Evolutionary conservation across 2,888 invertebrate species (phyloP).

Genomic region (Hyposoter dolosus): DNA sequence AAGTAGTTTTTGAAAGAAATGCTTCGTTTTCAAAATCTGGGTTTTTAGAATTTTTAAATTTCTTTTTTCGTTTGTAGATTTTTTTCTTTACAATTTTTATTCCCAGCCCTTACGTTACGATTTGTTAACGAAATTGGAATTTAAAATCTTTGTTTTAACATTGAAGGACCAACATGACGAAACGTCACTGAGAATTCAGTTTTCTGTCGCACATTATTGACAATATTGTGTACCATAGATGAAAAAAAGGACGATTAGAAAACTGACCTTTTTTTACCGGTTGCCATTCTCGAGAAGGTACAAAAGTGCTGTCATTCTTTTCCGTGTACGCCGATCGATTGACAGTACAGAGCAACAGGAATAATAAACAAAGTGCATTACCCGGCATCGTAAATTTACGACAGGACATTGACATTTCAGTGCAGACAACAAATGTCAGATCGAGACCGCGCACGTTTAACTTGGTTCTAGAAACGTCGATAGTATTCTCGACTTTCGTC

Average conservation of each 20-base stretch:
- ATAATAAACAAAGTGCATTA: conserved; percentile 36
- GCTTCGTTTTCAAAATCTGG: too few relatives aligned
- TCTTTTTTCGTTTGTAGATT: neutral
- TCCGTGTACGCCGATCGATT: conserved; percentile 62
- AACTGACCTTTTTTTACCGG: conserved; percentile 87
- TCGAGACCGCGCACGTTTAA: neutral
- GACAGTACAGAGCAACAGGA: conserved; percentile 46
- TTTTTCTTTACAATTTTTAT: neutral
- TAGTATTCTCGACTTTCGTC: neutral
- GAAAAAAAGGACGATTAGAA: conserved; percentile 50
- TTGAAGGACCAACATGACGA: neutral
- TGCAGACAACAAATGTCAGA: neutral
- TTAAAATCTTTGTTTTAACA: neutral
- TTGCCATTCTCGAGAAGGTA: conserved; percentile 89
- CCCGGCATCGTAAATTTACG: conserved; percentile 41
- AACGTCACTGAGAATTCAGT: conserved; percentile 58
- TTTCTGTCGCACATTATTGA: conserved; percentile 73
- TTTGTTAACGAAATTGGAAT: neutral
- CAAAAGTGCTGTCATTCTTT: conserved; percentile 84
- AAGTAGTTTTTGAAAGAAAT: neutral
- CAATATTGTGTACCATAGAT: conserved; percentile 70
- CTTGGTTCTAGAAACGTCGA: conserved; percentile 11
- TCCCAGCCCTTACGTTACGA: neutral
- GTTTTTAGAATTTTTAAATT: neutral
- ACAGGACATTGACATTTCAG: neutral